Conservation (phyloP, 1,140 invertebrate species). For the Drosophila oshimai region DNA sequence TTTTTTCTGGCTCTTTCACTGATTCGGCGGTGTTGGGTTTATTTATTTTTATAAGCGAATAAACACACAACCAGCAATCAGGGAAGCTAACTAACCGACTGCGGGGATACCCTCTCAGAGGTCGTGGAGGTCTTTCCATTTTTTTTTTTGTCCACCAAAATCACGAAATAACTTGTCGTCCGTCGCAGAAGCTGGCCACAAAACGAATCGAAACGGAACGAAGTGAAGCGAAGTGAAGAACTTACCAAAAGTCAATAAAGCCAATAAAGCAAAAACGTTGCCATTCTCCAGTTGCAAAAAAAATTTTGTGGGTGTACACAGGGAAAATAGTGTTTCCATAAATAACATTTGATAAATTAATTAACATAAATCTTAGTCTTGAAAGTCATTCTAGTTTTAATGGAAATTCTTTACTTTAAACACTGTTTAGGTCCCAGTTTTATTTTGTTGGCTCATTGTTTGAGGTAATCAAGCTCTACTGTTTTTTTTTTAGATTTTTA, state of each 20-base stretch:
- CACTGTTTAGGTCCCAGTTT: too few species aligned
- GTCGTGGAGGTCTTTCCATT: neutral
- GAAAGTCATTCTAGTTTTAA: too few species aligned
- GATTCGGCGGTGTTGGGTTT: conserved; percentile 68
- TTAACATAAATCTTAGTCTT: too few species aligned
- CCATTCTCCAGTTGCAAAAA: conserved; percentile 45
- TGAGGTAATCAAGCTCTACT: too few species aligned
- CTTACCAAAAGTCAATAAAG: conserved; percentile 78
- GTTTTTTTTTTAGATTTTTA: too few species aligned
- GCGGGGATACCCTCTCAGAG: conserved; percentile 13
- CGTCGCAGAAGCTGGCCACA: conserved; percentile 31
- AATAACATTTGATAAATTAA: too few species aligned
- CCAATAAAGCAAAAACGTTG: conserved; percentile 73
- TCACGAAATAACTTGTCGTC: conserved; percentile 35
- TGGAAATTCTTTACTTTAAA: too few species aligned
- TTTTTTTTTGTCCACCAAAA: neutral
- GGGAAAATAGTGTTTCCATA: neutral
- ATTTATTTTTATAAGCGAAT: conserved; percentile 78
- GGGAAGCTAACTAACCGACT: conserved; percentile 29
- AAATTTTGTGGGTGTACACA: conserved; percentile 13
- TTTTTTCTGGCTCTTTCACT: conserved; percentile 33
- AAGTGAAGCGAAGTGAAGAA: conserved; percentile 58
- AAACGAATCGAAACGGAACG: conserved; percentile 45
- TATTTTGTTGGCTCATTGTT: too few species aligned
- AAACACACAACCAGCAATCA: conserved; percentile 54